Base-by-base conservation (phyloP, 2,113 vertebrate genomes). In the Dipodomys merriami region DNA sequence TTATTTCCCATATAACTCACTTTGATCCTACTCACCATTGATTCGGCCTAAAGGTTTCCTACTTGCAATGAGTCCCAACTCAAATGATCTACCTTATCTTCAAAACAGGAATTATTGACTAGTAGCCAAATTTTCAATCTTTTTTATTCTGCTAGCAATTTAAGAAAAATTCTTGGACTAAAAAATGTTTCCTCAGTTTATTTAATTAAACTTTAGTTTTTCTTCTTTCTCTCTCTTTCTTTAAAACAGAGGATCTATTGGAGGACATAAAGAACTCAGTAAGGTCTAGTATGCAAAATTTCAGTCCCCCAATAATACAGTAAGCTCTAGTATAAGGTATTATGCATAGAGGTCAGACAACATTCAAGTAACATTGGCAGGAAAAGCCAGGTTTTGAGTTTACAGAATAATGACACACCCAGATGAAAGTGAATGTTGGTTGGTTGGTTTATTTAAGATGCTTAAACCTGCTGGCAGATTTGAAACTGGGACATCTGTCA, bases 401-500 rank as follows among this genome's bases (percentile, higher is more conserved):
- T 85, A 90, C 65, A 71, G 33, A 82, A 57, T 4, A 83, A 25
- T 46, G 64, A 73, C 79, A 96, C 73, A 76, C 85, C 92, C 67
- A 46, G 35, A 23, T 72, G 35, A 94, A 90, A 64, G 5, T 44
- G 79, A 80, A 15, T 93, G 78, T 83, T 84, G 39, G 85, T 83
- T 57, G 53, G 53, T 57, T 57, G 53, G 12, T 57, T 57, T 96
- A 82, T 72, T 95, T 88, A 95, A 95, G 92, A 90, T 69, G 67
- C 53, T 80, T 94, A 86, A 88, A 72, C 87, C 74, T 68, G 49
- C 60, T 88, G 15, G 27, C 86, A 82, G 76, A 93, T 93, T 94
- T 88, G 85, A 91, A 95, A 88, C 35, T 27, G 20, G 93, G 76
- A 94, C 90, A 93, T 72, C 84, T 90, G 90, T 95, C 92, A 95